Conservation (phyloP, 2,113 vertebrate genomes). For the Cyrtonyx montezumae region DNA sequence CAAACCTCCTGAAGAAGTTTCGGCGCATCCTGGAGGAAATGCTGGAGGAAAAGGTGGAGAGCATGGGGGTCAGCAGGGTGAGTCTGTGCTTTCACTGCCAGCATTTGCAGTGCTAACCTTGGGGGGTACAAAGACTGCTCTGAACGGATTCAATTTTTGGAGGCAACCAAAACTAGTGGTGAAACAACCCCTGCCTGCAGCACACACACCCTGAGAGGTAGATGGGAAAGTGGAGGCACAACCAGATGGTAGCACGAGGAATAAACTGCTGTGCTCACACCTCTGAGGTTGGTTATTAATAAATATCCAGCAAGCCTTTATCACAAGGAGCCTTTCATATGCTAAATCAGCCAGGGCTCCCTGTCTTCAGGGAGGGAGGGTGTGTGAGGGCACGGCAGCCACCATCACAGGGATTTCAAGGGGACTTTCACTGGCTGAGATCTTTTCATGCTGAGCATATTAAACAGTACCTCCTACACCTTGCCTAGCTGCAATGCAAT, state of each 20-base stretch:
- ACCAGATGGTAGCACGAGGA: not conserved
- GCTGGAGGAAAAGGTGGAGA: constrained; percentile 76
- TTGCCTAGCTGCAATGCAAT: not conserved
- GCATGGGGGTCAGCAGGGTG: constrained; percentile 69
- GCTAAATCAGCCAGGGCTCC: not conserved
- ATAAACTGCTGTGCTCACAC: not conserved
- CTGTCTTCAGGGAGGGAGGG: not conserved
- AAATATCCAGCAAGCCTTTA: not conserved
- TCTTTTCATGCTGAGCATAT: rapidly evolving
- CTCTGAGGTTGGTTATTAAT: not conserved
- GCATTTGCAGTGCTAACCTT: not conserved
- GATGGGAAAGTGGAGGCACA: not conserved
- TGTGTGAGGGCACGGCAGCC: not conserved
- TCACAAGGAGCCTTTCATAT: not conserved
- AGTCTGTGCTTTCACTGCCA: not conserved
- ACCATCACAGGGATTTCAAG: not conserved
- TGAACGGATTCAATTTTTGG: not conserved
- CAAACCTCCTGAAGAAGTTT: constrained; percentile 67
- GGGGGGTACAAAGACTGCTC: not conserved
- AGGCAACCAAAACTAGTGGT: not conserved
- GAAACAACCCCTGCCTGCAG: not conserved
- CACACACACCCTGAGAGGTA: not conserved
- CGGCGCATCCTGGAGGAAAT: constrained; percentile 67
- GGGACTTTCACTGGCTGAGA: not conserved
- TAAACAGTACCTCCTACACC: rapidly evolving